Evolutionary conservation across 2,113 vertebrate species (phyloP), one percentile per base, ranked within the genome.

Genomic region (Notechis scutatus): DNA sequence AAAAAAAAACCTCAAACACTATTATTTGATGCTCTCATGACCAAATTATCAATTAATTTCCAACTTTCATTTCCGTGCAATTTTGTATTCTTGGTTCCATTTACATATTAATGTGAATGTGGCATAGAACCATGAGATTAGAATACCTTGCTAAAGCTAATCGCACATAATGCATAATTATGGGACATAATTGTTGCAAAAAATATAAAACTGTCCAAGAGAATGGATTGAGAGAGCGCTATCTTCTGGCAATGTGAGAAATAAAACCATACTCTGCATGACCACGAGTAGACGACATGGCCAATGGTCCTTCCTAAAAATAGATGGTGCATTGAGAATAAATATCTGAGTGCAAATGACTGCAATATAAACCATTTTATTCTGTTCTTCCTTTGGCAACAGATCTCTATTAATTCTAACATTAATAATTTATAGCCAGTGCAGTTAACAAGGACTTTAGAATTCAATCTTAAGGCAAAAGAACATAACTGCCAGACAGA

Each of bases 11-110:
- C 89, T 85, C 47, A 97, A 56, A 1, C 56, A 21, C 95, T 94
- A 92, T 94, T 97, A 96, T 94, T 94, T 94, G 3, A 93, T 96
- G 96, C 91, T 96, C 97, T 97, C 97, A 97, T 97, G 95, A 97
- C 96, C 97, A 97, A 98, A 98, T 96, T 97, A 97, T 97, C 97
- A 97, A 97, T 98, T 98, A 97, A 96, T 93, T 96, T 97, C 95
- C 91, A 96, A 97, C 94, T 96, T 98, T 95, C 94, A 95, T 97
- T 97, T 97, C 97, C 94, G 95, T 98, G 97, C 97, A 97, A 98
- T 97, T 97, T 95, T 95, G 85, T 93, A 96, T 97, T 97, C 95
- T 96, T 55, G 18, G 8, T 96, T 94, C 86, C 94, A 96, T 98
- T 97, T 98, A 94, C 96, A 97, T 98, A 97, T 97, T 98, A 97